A percentile compares a stretch with the other conserved stretches of the same genome.
These are phyloP conservation scores for Chymomyza amoena DNA, from an alignment of 2,888 invertebrate species.

Conservation along the genomic window DNA sequence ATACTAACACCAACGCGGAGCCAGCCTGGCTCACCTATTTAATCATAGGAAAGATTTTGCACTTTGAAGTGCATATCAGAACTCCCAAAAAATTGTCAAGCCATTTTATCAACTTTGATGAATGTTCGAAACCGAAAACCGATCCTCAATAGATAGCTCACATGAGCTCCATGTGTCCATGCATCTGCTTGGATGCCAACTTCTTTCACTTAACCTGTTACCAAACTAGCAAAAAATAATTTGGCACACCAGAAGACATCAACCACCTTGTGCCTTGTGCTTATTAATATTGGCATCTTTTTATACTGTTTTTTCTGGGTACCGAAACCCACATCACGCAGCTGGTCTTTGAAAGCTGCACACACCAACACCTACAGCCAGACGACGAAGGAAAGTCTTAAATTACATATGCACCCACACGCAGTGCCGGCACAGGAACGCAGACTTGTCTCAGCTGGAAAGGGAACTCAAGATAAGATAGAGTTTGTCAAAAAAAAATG, in stretches of 20 bases:
- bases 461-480: too few relatives aligned
- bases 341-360: conserved; percentile 45
- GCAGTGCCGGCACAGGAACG: neutral
- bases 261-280: conserved; percentile 15
- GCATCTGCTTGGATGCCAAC: neutral
- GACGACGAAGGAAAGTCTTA: conserved; percentile 57
- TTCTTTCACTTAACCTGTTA: neutral
- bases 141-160: too few relatives aligned
- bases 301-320: too few relatives aligned
- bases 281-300: neutral
- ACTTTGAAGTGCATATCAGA: too few relatives aligned
- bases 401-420: conserved; percentile 68
- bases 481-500: neutral
- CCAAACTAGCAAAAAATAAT: neutral
- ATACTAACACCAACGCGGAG: too few relatives aligned
- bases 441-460: neutral
- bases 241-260: neutral
- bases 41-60: too few relatives aligned
- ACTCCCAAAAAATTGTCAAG: too few relatives aligned
- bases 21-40: too few relatives aligned
- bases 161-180: too few relatives aligned
- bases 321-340: conserved; percentile 43
- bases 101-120: too few relatives aligned
- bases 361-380: conserved; percentile 12
- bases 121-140: too few relatives aligned